Base-by-base conservation (phyloP, 2,797 vertebrate species). In the Harpagifer antarcticus region DNA sequence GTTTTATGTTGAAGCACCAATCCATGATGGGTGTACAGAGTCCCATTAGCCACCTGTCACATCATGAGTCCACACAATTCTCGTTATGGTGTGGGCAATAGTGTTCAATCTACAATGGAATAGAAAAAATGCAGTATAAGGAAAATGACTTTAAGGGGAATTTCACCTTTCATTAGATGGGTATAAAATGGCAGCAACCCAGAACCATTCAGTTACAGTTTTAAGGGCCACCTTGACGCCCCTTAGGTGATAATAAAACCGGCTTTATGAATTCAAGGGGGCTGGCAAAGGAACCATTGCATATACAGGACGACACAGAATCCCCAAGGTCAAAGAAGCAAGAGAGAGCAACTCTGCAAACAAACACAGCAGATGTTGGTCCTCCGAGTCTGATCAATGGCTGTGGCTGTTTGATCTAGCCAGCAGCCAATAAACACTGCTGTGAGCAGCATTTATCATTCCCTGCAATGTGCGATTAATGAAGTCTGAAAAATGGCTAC, bases 21-120 rank as follows among this genome's bases (percentile, higher is more conserved):
- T 74, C 45, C 17, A 52, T 42, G 74, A 80, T 74, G 43, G 76
- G 80, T 49, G 72, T 58, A 66, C 64, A 61, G 74, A 50, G 74
- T 74, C 66, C 79, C 76, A 89, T 91, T 90, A 91, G 76, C 89
- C 89, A 90, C 74, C 88, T 90, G 91, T 81, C 86, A 85, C 74
- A 78, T 84, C 61, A 70, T 65, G 20, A 49, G 53, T 70, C n/a
- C 43, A 44, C 49, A 42, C 44, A 82, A 63, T 71, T 76, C 40
- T 81, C 76, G 68, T 87, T 77, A 86, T 33, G 49, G 56, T 16
- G 67, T 53, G 27, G 43, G 64, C 69, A 63, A 70, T 43, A 43
- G 49, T 54, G 66, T 19, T 78, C 56, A 37, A 43, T 70, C 56
- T 20, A 49, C 47, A 74, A 20, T 68, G 17, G 68, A 70, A 72